Evolutionary conservation across 2,888 invertebrate species (phyloP), one percentile per base, ranked within the genome.

Genomic region (Cryptocephalus primarius): DNA sequence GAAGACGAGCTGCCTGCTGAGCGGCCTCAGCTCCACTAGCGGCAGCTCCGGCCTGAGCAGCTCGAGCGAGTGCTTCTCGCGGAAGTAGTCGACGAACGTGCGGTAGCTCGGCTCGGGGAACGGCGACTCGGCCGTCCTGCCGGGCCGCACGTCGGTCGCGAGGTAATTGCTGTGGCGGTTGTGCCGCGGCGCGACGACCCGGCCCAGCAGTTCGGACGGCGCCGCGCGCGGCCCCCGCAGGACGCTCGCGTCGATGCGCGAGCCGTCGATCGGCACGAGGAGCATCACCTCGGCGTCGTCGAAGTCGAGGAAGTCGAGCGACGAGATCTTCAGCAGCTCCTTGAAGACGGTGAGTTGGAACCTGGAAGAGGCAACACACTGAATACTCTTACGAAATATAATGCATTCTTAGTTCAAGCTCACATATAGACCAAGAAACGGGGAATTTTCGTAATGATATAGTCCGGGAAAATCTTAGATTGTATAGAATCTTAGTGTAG

Each of bases 331-430:
- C 13, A 91, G 65, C 1, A 92, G 72, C 64, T 85, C 77, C 8
- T 76, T 75, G 63, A 90, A 90, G 10, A 92, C 54, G 61, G 85
- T 77, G 39, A 74, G 74, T 63, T 92, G 89, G 61, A 88, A 91
- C 12, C 73, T 22, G 22, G 6, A 22, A 22, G 3, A 6, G 22
- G 22, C 22, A 6, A 22, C 22, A 22, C n/a, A n/a, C n/a, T n/a
- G n/a, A n/a, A n/a, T n/a, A n/a, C n/a, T n/a, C n/a, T 22, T 22
- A 22, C 3, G 22, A 22, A 22, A 22, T n/a, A n/a, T n/a, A n/a
- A n/a, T n/a, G n/a, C n/a, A n/a, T n/a, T n/a, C n/a, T n/a, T n/a
- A n/a, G n/a, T n/a, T n/a, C n/a, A n/a, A n/a, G n/a, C n/a, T n/a
- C n/a, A n/a, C n/a, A n/a, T n/a, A n/a, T n/a, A n/a, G n/a, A n/a